Percentiles rank a stretch among this genome's conserved stretches.
These are phyloP conservation scores for Apostichopus parvimensis DNA, from an alignment of 35 echinoderm and acorn worm species.

Conservation along the genomic window DNA sequence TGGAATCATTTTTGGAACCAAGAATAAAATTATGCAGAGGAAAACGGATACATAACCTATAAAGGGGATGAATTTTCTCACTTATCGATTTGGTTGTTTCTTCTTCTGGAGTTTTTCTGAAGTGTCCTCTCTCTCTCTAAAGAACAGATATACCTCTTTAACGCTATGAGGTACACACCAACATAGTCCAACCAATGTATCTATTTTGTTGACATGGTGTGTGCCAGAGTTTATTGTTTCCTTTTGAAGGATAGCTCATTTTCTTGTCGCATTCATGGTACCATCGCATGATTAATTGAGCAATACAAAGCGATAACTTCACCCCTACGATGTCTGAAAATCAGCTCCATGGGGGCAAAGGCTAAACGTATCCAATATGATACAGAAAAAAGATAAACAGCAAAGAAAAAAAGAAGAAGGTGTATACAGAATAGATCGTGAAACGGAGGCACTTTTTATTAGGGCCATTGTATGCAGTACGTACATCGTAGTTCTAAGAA, in stretches of 20 bases:
- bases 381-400: background rate
- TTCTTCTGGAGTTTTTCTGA: too few species aligned
- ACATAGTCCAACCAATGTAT: background rate
- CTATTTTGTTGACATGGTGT: slow-evolving; percentile 17
- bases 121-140: too few species aligned
- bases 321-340: slow-evolving; percentile 20
- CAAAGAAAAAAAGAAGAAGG: too few species aligned
- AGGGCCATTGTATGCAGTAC: too few species aligned
- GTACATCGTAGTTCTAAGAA: too few species aligned
- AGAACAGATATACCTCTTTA: background rate
- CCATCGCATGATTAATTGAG: slow-evolving; percentile 15
- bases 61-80: too few species aligned
- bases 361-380: slow-evolving; percentile 21
- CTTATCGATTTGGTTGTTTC: too few species aligned
- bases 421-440: too few species aligned
- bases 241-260: slow-evolving; percentile 39
- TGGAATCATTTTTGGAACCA: too few species aligned
- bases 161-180: background rate
- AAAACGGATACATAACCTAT: too few species aligned
- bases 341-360: slow-evolving; percentile 32
- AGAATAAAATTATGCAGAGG: too few species aligned
- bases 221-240: slow-evolving; percentile 33
- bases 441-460: too few species aligned
- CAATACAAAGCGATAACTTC: slow-evolving; percentile 17
- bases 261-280: slow-evolving; percentile 6